Evolutionary conservation across 1,140 invertebrate genomes (phyloP), one percentile per base, ranked within the genome.

Genomic region (Delia radicum): DNA sequence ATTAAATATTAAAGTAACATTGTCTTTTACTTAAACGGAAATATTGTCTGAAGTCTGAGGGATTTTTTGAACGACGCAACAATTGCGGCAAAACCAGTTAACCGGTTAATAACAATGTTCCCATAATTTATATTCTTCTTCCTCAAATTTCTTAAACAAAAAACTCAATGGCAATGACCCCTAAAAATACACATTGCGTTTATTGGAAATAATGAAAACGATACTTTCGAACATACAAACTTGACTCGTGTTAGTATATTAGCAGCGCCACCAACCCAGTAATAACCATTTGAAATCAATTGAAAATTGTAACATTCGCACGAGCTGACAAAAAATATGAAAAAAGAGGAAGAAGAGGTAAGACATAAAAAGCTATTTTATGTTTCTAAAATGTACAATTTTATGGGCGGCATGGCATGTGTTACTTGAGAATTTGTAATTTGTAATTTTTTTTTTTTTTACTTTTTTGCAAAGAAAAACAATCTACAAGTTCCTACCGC

Each of bases 321-420:
- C 5, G 6, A 2, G 18, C 65, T 3, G 15, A 48, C 2, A 18
- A 48, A 21, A 55, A 55, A 24, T 55, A 2, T 55, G 13, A 15
- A n/a, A 21, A 24, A n/a, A 33, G 65, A 5, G 15, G 27, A 28
- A 69, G 65, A 69, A 69, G n/a, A n/a, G 29, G 65, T 69, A 31
- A 69, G 31, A 69, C 65, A 69, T 69, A 69, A 69, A 69, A 33
- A 69, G 29, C 65, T 18, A 33, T 69, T 69, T 69, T 69, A 69
- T 69, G 65, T 69, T 69, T 37, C 18, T 69, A 18, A 65, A 65
- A 15, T 29, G 62, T 37, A 69, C 29, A 69, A 33, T 69, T 69
- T 69, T 69, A 69, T 69, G 65, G 65, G 65, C 65, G 65, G 65
- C 65, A 69, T 69, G 65, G 65, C 65, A 69, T 69, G 21, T 69